Conservation (phyloP, 2,888 invertebrate species). For the Orchesella flavescens region DNA sequence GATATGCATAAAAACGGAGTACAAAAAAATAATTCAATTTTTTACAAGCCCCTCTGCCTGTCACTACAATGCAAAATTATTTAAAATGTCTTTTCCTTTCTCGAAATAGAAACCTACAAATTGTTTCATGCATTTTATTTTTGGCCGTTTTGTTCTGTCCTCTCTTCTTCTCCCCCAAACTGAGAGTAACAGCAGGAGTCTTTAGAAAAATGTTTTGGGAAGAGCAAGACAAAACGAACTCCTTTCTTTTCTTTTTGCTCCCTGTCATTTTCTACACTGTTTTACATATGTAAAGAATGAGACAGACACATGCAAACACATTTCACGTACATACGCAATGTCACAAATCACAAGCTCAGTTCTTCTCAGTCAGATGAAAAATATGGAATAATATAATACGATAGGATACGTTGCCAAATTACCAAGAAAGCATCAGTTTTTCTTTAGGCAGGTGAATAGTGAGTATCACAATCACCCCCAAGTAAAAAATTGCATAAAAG, state of each 20-base stretch:
- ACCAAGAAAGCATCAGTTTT: background rate
- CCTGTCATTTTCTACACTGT: constrained; percentile 31
- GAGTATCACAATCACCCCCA: background rate
- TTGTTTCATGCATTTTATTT: background rate
- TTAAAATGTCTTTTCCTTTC: too few relatives aligned
- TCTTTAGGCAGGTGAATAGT: background rate
- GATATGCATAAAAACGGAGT: too few relatives aligned
- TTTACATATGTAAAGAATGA: constrained; percentile 54
- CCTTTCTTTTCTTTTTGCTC: constrained; percentile 9
- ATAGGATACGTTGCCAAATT: background rate
- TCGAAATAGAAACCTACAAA: too few relatives aligned
- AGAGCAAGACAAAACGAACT: constrained; percentile 5
- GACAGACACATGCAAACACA: constrained; percentile 17
- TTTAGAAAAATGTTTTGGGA: background rate
- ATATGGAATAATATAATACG: constrained; percentile 20
- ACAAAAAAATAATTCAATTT: too few relatives aligned
- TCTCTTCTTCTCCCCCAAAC: too few relatives aligned
- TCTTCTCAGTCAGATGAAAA: background rate
- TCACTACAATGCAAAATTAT: too few relatives aligned
- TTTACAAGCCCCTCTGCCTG: too few relatives aligned
- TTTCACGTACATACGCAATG: constrained; percentile 14
- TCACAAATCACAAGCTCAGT: constrained; percentile 6
- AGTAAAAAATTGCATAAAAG: background rate
- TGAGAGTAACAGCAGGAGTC: constrained; percentile 29
- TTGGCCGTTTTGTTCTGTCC: background rate